phyloP scores from a whole-genome alignment of 2,113 vertebrate species.

The Clarias macrocephalus region DNA sequence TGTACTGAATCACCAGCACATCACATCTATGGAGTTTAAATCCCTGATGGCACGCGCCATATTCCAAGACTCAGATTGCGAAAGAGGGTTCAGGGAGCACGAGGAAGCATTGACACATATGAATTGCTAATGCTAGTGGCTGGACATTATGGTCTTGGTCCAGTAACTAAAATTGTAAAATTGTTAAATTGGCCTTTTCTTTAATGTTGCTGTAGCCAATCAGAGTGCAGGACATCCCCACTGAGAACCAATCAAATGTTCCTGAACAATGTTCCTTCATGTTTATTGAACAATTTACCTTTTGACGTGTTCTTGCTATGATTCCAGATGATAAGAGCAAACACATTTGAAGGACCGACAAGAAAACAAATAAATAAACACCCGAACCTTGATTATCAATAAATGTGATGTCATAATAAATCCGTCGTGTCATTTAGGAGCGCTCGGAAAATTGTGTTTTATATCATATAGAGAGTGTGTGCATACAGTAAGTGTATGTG shows the following conservation, averaged over 20 bases:
- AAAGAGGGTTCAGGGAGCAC: no score
- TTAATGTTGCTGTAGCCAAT: neutral
- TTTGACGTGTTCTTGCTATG: neutral
- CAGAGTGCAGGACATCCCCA: neutral
- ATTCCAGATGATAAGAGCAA: neutral
- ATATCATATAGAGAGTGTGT: neutral
- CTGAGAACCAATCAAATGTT: neutral
- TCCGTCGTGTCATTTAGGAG: neutral
- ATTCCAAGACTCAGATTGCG: no score
- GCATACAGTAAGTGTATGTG: conserved; percentile 19
- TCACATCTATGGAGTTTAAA: no score
- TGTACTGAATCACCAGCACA: no score
- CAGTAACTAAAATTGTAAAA: neutral
- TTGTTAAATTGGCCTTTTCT: neutral
- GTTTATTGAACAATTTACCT: neutral
- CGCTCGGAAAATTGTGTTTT: neutral
- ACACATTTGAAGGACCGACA: neutral
- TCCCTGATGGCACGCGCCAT: no score
- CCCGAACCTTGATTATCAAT: neutral
- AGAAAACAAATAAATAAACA: neutral
- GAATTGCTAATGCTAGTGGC: no score
- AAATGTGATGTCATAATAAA: neutral
- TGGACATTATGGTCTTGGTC: neutral
- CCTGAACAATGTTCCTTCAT: neutral
- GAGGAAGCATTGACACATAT: no score